Percentiles rank a stretch among this genome's conserved stretches.
phyloP scores from a whole-genome alignment of 2,888 invertebrate genomes.

The Halictus quadricinctus region DNA sequence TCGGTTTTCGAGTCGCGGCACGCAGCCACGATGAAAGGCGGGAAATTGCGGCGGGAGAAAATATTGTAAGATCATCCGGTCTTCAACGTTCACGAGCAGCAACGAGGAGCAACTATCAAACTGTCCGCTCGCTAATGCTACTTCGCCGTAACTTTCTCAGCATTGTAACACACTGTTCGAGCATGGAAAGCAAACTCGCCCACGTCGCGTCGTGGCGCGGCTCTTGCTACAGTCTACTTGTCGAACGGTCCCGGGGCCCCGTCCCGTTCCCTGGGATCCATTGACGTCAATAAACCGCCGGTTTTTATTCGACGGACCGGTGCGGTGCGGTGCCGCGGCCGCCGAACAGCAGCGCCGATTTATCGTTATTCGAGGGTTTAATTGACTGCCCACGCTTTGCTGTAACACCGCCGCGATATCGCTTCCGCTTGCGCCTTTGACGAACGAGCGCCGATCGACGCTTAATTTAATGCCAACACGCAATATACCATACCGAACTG shows the following conservation, averaged over 20 bases:
- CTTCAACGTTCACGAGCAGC: constrained; percentile 9
- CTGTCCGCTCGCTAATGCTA: constrained; percentile 16
- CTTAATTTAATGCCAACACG: constrained; percentile 8
- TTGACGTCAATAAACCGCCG: constrained; percentile 51
- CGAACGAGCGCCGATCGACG: constrained; percentile 41
- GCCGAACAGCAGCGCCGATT: constrained; percentile 55
- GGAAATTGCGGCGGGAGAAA: constrained; percentile 20
- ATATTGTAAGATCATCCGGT: constrained; percentile 7
- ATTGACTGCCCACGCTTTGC: constrained; percentile 58
- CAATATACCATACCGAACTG: neutral
- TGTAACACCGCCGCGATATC: neutral
- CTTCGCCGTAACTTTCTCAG: constrained; percentile 44
- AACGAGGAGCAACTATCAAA: constrained; percentile 1
- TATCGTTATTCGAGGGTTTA: constrained; percentile 56
- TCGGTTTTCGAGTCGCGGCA: neutral
- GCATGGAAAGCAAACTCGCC: constrained; percentile 39
- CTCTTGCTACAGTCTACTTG: constrained; percentile 61
- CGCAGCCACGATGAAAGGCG: neutral
- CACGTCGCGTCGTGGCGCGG: constrained; percentile 37
- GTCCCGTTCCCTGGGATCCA: constrained; percentile 38
- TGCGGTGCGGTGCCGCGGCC: neutral
- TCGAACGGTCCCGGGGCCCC: constrained; percentile 11
- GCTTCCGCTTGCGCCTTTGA: constrained; percentile 31
- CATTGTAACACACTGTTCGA: constrained; percentile 35
- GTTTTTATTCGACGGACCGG: constrained; percentile 33